These are phyloP conservation scores for Aleadryas rufinucha DNA, from an alignment of 2,113 vertebrate genomes.

Conservation along the genomic window DNA sequence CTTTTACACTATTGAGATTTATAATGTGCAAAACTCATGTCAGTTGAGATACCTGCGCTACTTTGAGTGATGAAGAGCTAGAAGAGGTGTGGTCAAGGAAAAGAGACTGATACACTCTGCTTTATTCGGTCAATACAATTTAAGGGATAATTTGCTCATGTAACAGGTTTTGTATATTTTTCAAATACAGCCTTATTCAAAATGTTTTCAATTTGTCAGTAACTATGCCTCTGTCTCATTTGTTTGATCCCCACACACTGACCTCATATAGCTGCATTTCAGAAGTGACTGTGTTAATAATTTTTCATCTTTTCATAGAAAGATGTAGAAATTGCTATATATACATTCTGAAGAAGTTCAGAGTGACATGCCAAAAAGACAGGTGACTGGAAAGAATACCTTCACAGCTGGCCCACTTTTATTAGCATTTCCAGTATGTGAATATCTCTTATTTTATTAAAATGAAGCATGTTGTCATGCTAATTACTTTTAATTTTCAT, in stretches of 20 bases:
- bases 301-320: background rate
- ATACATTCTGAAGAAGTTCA: background rate
- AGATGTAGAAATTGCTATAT: background rate
- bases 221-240: background rate
- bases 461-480: background rate
- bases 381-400: background rate
- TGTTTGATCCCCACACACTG: background rate
- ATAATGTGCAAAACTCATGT: background rate
- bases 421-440: background rate
- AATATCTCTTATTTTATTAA: background rate
- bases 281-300: background rate
- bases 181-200: background rate
- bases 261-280: background rate
- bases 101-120: background rate
- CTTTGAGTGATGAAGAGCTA: background rate
- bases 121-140: background rate
- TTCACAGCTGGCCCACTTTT: background rate
- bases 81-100: background rate
- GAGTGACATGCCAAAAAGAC: background rate
- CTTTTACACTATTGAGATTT: background rate
- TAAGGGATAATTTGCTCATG: background rate
- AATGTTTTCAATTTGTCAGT: background rate
- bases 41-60: background rate
- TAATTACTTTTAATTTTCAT: background rate
- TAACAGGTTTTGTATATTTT: background rate